These are phyloP conservation scores for Rhimphoctona megacephalus DNA, from an alignment of 2,888 invertebrate species.

Conservation along the genomic window DNA sequence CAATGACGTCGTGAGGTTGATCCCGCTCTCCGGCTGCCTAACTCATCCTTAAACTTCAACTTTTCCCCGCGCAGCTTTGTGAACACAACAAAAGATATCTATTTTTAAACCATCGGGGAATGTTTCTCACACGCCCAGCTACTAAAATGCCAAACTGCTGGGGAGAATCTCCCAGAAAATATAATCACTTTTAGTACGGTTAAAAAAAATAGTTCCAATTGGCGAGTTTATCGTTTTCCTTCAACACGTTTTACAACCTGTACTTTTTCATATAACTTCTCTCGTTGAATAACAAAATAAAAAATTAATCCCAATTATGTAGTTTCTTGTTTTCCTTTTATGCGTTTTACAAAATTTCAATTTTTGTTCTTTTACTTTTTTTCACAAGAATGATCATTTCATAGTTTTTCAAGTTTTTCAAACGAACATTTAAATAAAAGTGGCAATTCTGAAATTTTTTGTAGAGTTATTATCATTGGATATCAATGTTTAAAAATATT, in stretches of 20 bases:
- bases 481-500: neutral
- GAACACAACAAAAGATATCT: slow-evolving; percentile 35
- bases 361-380: neutral
- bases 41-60: slow-evolving; percentile 6
- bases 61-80: neutral
- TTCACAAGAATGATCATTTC: neutral
- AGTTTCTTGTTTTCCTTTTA: neutral
- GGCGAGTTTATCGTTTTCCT: neutral
- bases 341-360: neutral
- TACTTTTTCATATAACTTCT: neutral
- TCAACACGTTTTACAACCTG: neutral
- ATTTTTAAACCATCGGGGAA: slow-evolving; percentile 29
- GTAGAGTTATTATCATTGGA: neutral
- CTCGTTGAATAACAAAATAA: neutral
- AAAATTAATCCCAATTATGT: neutral
- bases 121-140: slow-evolving; percentile 28
- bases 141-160: slow-evolving; percentile 34
- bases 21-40: slow-evolving; percentile 2
- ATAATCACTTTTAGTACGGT: neutral
- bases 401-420: neutral
- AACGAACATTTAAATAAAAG: neutral
- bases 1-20: slow-evolving; percentile 62
- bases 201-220: neutral
- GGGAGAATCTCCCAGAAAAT: neutral
- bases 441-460: neutral